Base-by-base conservation (phyloP, 2,888 invertebrate genomes). In the Troides oblongomaculatus region DNA sequence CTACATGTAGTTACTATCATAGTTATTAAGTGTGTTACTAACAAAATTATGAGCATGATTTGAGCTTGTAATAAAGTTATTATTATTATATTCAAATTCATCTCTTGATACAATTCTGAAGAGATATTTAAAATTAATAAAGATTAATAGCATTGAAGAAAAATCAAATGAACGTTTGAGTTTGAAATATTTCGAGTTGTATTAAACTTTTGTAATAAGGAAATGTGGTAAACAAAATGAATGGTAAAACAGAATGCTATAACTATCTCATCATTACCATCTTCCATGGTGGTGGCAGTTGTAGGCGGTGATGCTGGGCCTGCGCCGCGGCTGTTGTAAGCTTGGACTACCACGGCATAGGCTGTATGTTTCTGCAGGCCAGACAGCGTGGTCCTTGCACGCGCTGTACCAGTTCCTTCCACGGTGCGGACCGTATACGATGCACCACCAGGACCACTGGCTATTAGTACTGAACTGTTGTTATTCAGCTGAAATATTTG, bases 311-410 rank as follows among this genome's bases (percentile, higher is more conserved):
- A 97, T 17, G 96, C 95, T 1, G 97, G 97, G 0, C 97, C 97
- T 62, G 97, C 96, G 36, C 97, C 97, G 79, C 97, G 94, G 79
- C 96, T 97, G 76, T 97, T 97, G 82, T 97, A 97, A 36, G 97
- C 97, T 87, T 97, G 97, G 2, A 97, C 96, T 61, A 97, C 95
- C 43, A 97, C 95, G 75, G 95, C 96, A 81, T 97, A 97, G 8
- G 95, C 94, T 1, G 97, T 95, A 84, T 95, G 97, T 85, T 97
- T 97, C 80, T 95, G 94, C 53, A 97, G 92, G 53, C 96, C 96
- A 65, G 94, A 94, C 43, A 96, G 86, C 12, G 94, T 92, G 0
- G 94, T 93, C 10, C 92, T 79, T 2, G 96, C 94, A 72, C 96
- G 94, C 0, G 95, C 95, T 71, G 94, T 94, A 74, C 96, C 96